Base-by-base conservation (phyloP, 2,888 invertebrate genomes). In the Ectropis crepuscularia region DNA sequence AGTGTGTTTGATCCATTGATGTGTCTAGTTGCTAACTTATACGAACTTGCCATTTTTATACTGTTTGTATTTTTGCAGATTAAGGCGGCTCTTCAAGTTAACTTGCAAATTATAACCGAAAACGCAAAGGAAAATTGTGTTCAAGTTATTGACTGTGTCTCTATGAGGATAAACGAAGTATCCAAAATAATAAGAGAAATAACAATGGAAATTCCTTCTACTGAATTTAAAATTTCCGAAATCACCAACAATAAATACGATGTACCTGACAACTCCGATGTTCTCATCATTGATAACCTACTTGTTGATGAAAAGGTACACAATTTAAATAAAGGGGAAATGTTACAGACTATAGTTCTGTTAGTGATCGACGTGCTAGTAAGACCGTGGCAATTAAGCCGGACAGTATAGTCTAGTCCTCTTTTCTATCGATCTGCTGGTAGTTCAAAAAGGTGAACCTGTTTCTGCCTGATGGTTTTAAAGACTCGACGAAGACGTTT, bases 61-160 rank as follows among this genome's bases (percentile, higher is more conserved):
- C 41, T 10, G 8, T 6, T 41, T 41, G 16, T 47, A 1, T 57
- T n/a, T 0, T 65, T 81, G 58, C 68, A 87, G 85, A 41, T 83
- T 0, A 72, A 79, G 65, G 74, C 75, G 36, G 80, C 78, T n/a
- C 53, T 86, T 2, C 75, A 79, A 63, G 68, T 85, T 50, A 77
- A 76, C 12, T 57, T 86, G 5, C 85, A 86, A 81, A 76, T 86
- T 6, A 68, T 85, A 41, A 68, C 71, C 4, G 83, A 86, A 55
- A 86, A 85, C 59, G 58, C 67, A 8, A 38, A 42, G 2, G 45
- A 67, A 6, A 67, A 69, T 8, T 46, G 49, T 28, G 65, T 85
- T n/a, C 76, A 73, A 63, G 61, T 78, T 0, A 75, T 65, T 5
- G 72, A 83, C 71, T 58, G 76, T 10, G 61, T 77, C 10, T 74